phyloP scores from a whole-genome alignment of 2,888 invertebrate species.

The Agonopterix arenella region DNA sequence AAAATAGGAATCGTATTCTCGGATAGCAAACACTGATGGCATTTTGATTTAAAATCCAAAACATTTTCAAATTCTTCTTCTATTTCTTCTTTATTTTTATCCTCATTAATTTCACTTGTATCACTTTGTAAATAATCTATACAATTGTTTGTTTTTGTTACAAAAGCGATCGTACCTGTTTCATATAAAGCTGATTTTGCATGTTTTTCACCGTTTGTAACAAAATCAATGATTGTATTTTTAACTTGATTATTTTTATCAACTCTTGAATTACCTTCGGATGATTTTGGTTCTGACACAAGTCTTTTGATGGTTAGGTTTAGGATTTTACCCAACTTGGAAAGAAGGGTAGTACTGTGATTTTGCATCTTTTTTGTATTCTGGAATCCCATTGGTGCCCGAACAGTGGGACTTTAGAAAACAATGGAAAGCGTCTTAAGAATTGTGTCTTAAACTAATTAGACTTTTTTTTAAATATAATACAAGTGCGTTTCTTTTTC shows the following conservation, averaged over 20 bases:
- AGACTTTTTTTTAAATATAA: neutral
- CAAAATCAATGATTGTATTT: conserved; percentile 37
- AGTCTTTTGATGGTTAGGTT: conserved; percentile 18
- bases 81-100: conserved; percentile 6
- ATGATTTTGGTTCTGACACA: conserved; percentile 23
- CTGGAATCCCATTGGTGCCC: conserved; percentile 43
- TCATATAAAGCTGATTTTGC: conserved; percentile 20
- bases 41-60: conserved; percentile 23
- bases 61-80: conserved; percentile 4
- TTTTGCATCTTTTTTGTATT: conserved; percentile 11
- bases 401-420: conserved; percentile 39
- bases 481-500: conserved; percentile 1
- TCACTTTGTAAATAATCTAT: conserved; percentile 13
- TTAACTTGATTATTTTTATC: conserved; percentile 8
- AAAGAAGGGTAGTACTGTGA: neutral
- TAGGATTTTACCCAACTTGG: neutral
- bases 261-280: conserved; percentile 8
- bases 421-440: conserved; percentile 13
- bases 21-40: conserved; percentile 5
- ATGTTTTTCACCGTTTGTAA: conserved; percentile 42
- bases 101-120: conserved; percentile 13
- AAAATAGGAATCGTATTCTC: neutral
- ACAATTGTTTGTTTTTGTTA: conserved; percentile 45
- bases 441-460: conserved; percentile 24
- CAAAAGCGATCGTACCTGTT: conserved; percentile 29